phyloP scores from a whole-genome alignment of 2,888 invertebrate genomes.

The Dione vanillae region DNA sequence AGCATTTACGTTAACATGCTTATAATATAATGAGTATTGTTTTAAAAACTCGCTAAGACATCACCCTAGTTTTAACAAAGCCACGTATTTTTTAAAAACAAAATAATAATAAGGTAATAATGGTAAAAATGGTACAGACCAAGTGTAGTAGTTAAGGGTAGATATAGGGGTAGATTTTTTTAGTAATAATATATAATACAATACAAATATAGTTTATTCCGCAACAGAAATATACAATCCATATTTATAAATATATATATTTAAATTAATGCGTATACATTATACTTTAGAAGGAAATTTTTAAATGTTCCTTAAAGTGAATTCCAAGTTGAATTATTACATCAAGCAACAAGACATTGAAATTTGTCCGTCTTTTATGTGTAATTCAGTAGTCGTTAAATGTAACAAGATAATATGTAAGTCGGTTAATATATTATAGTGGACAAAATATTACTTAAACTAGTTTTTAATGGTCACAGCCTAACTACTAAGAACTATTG shows the following conservation, averaged over 20 bases:
- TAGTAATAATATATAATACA: no score
- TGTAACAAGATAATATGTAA: constrained; percentile 31
- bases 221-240: no score
- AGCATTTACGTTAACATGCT: background rate
- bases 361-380: constrained; percentile 9
- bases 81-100: no score
- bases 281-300: background rate
- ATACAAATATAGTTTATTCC: no score
- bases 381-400: constrained; percentile 31
- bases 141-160: no score
- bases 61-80: no score
- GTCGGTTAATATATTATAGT: constrained; percentile 36
- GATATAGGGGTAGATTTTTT: no score
- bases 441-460: constrained; percentile 42
- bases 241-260: no score
- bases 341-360: background rate
- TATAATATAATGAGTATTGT: no score
- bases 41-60: no score
- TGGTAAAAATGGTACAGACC: no score
- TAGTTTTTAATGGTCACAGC: constrained; percentile 42
- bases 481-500: constrained; percentile 41
- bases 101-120: no score
- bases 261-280: background rate
- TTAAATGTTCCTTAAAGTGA: background rate
- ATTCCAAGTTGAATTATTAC: constrained; percentile 14